These are phyloP conservation scores for Tetheella fluctuosa DNA, from an alignment of 2,888 invertebrate genomes.

Conservation along the genomic window DNA sequence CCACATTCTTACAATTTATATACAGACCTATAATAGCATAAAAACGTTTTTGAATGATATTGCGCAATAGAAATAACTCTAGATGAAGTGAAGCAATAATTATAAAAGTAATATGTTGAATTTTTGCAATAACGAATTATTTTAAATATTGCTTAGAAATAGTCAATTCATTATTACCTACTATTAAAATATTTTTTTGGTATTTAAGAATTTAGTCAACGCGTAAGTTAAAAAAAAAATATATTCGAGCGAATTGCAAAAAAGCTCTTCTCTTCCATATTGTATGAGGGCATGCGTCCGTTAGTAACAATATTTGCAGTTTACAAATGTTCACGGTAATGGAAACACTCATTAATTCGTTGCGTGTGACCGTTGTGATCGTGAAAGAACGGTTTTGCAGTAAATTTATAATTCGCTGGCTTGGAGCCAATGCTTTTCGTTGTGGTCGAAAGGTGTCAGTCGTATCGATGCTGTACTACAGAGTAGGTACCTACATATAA, in stretches of 20 bases:
- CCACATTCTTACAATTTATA: slow-evolving; percentile 24
- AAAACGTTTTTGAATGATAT: too few species aligned
- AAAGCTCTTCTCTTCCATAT: slow-evolving; percentile 10
- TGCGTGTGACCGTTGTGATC: slow-evolving; percentile 14
- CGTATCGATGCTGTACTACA: background rate
- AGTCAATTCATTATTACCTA: too few species aligned
- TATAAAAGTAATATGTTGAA: too few species aligned
- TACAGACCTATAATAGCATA: too few species aligned
- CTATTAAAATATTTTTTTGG: too few species aligned
- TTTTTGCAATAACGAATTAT: too few species aligned
- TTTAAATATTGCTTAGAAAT: too few species aligned
- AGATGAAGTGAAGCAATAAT: too few species aligned
- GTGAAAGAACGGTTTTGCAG: slow-evolving; percentile 38
- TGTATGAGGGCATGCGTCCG: slow-evolving; percentile 11
- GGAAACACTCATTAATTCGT: slow-evolving; percentile 21
- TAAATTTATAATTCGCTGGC: slow-evolving; percentile 42
- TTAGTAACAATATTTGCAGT: background rate
- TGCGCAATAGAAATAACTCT: too few species aligned
- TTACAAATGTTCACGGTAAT: slow-evolving; percentile 10
- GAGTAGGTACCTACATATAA: background rate
- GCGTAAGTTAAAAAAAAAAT: too few species aligned
- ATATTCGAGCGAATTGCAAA: background rate
- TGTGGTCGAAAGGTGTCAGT: slow-evolving; percentile 4
- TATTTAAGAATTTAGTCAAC: too few species aligned
- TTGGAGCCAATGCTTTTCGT: slow-evolving; percentile 28